Conservation (phyloP, 2,797 vertebrate species). For the Spheniscus humboldti region DNA sequence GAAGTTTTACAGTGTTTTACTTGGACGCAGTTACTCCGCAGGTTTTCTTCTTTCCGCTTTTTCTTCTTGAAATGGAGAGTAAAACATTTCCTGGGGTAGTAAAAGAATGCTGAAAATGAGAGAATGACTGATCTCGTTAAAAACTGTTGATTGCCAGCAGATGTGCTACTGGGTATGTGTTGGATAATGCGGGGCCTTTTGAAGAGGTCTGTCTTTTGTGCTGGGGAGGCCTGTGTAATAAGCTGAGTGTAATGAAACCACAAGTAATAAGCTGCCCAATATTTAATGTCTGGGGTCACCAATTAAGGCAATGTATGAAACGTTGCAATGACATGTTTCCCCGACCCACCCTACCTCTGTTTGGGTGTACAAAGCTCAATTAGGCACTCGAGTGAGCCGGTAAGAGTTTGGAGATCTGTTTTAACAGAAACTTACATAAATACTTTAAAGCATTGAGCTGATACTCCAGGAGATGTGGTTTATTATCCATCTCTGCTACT, state of each 20-base stretch:
- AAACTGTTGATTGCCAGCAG: neutral
- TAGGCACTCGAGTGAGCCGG: neutral
- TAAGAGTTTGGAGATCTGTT: neutral
- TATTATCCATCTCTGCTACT: neutral
- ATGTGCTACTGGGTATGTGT: neutral
- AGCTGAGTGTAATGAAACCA: neutral
- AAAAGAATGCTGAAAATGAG: neutral
- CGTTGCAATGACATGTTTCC: neutral
- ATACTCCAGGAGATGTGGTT: neutral
- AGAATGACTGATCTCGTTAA: neutral
- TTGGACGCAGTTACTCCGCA: neutral
- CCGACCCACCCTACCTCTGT: neutral
- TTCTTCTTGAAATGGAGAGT: conserved; percentile 6
- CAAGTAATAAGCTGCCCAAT: neutral
- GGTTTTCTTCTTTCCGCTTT: neutral
- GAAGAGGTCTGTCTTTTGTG: neutral
- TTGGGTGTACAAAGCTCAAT: neutral
- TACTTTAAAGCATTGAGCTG: neutral
- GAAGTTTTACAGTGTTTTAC: neutral
- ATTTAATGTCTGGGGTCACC: neutral
- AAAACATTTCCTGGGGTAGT: neutral
- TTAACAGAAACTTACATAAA: neutral
- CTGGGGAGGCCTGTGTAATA: neutral
- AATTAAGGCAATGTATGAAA: neutral
- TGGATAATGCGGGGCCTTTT: neutral